A percentile compares a stretch with the other conserved stretches of the same genome.
These are phyloP conservation scores for Drosophila equinoxialis DNA, from an alignment of 1,140 invertebrate species.

Conservation along the genomic window DNA sequence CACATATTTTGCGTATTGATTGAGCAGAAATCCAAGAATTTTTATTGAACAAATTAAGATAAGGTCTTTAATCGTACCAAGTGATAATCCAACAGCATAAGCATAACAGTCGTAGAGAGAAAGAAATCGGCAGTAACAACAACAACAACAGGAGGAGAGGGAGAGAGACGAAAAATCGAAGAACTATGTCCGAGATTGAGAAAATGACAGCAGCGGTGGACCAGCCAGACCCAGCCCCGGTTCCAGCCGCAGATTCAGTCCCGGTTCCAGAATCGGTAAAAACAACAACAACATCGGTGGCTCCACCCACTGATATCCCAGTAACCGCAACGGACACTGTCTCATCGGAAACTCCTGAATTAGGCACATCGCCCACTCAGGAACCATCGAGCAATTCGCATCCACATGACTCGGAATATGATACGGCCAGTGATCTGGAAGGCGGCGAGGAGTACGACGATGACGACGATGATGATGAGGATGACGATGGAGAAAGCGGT, in stretches of 20 bases:
- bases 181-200: slow-evolving; percentile 75
- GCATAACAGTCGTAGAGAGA: slow-evolving; percentile 21
- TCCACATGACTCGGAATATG: slow-evolving; percentile 81
- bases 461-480: slow-evolving; percentile 57
- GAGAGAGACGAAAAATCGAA: slow-evolving; percentile 59
- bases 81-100: slow-evolving; percentile 36
- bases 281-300: slow-evolving; percentile 15
- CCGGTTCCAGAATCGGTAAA: no score
- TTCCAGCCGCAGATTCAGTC: not conserved
- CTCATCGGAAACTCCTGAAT: slow-evolving; percentile 38
- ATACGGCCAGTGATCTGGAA: slow-evolving; percentile 78
- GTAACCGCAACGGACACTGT: slow-evolving; percentile 42
- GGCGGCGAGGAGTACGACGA: slow-evolving; percentile 83
- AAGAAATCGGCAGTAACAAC: slow-evolving; percentile 42
- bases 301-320: slow-evolving; percentile 66
- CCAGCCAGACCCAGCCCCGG: slow-evolving; percentile 10
- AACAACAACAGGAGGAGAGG: slow-evolving; percentile 27
- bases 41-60: not conserved
- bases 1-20: slow-evolving; percentile 28
- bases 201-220: slow-evolving; percentile 55
- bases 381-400: slow-evolving; percentile 77
- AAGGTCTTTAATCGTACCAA: slow-evolving; percentile 25
- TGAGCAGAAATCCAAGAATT: not conserved
- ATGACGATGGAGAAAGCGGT: slow-evolving; percentile 48
- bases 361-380: slow-evolving; percentile 74